These are phyloP conservation scores for Myodes glareolus DNA, from an alignment of 2,113 vertebrate genomes.

Conservation along the genomic window DNA sequence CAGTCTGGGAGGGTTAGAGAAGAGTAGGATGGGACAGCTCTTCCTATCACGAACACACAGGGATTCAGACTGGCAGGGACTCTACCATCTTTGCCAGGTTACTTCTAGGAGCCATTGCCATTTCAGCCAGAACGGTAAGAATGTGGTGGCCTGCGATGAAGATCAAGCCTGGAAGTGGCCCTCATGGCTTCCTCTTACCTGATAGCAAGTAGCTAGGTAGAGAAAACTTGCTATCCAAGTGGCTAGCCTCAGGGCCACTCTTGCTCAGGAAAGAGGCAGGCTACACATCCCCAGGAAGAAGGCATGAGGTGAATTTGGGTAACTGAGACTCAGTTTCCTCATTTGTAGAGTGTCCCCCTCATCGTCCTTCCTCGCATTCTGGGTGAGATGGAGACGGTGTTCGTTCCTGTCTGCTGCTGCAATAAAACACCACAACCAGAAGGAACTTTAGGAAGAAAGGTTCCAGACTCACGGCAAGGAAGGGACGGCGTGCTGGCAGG, in stretches of 20 bases:
- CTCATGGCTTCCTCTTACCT: background rate
- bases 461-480: background rate
- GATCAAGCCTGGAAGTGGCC: background rate
- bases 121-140: background rate
- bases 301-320: background rate
- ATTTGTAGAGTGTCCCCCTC: too few species aligned
- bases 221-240: background rate
- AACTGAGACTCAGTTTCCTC: background rate
- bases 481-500: background rate
- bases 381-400: background rate
- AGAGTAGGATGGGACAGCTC: background rate
- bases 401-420: background rate
- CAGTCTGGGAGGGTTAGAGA: background rate
- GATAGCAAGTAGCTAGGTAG: background rate
- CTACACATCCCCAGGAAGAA: background rate
- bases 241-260: too few species aligned
- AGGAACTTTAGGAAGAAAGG: background rate
- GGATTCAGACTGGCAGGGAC: background rate
- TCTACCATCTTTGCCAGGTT: background rate
- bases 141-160: background rate
- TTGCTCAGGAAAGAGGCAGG: background rate
- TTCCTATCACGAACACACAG: background rate
- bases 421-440: background rate
- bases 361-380: background rate
- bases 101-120: background rate